Evolutionary conservation across 2,797 vertebrate genomes (phyloP), one percentile per base, ranked within the genome.

Genomic region (Dendrocincla tyrannina): DNA sequence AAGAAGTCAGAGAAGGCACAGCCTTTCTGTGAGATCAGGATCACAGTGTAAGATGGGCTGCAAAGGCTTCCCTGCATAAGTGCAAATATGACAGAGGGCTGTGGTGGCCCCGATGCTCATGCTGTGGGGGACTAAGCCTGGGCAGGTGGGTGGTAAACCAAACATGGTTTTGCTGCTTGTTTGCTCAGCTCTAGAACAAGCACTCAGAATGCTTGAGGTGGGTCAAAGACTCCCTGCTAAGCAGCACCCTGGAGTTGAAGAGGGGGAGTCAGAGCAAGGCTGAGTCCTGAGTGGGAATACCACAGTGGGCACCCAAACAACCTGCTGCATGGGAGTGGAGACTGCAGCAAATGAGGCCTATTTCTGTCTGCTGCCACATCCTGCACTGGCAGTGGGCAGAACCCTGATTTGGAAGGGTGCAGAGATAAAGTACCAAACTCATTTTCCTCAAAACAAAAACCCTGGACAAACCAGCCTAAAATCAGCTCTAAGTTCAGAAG

Each of bases 191-290:
- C 32, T 42, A 30, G 42, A 63, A 11, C 3, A 77, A 63, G 27
- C 14, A 33, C 4, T 13, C 18, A 0, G 3, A 32, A 1, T 72
- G 49, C 32, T 50, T 0, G 1, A 42, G 18, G 49, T 4, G 3
- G 17, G 44, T 76, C 6, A 63, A 60, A 75, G 66, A 27, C 4
- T 56, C 11, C 6, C 8, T 33, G 37, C 49, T 35, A 4, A 1
- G 3, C n/a, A 37, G 39, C 28, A 25, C 16, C 23, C 12, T 13
- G 50, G 37, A 11, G n/a, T 4, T 52, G 32, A 35, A 68, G 49
- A 46, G 2, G 4, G 10, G 23, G 49, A 82, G 46, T 17, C 44
- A 59, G 46, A 46, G 32, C 17, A 8, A 49, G 59, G 23, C n/a
- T 84, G 50, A 49, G 15, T 22, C 70, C 62, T 2, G 2, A 11